These are phyloP conservation scores for Embidobia sp. DNA, from an alignment of 2,888 invertebrate species.

Conservation along the genomic window DNA sequence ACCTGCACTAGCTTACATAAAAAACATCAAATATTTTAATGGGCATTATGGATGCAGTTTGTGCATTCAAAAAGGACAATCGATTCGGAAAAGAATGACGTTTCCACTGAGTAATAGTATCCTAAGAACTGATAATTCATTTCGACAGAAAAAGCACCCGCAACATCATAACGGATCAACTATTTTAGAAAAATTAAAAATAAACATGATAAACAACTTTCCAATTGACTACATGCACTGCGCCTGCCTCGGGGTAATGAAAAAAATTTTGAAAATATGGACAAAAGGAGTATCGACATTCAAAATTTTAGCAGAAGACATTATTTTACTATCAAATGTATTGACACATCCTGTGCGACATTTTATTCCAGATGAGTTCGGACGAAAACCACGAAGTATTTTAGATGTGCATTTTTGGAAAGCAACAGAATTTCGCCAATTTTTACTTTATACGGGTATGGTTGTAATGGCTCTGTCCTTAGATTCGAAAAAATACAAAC, in stretches of 20 bases:
- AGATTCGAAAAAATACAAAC: conserved; percentile 2
- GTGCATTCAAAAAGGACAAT: conserved; percentile 17
- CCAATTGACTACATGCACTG: conserved; percentile 40
- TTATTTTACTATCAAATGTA: conserved; percentile 10
- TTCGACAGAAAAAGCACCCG: conserved; percentile 10
- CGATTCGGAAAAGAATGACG: conserved; percentile 21
- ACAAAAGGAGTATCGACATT: conserved; percentile 3
- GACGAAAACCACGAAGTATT: conserved; percentile 13
- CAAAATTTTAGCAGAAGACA: conserved; percentile 6
- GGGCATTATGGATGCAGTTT: conserved; percentile 17
- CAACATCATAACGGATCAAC: conserved; percentile 19
- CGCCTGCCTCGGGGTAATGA: conserved; percentile 32
- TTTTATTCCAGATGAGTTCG: conserved; percentile 26
- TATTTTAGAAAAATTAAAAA: conserved; percentile 15
- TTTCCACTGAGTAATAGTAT: neutral
- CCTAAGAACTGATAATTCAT: conserved; percentile 14
- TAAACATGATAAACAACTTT: conserved; percentile 33
- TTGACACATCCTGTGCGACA: conserved; percentile 1
- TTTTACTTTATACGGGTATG: conserved; percentile 7
- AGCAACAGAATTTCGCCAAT: conserved; percentile 36
- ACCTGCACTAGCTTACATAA: conserved; percentile 14
- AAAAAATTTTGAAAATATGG: conserved; percentile 26
- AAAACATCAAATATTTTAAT: conserved; percentile 32
- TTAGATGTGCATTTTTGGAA: conserved; percentile 59
- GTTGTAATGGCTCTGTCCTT: conserved; percentile 8